These are phyloP conservation scores for Bubalus kerabau DNA, from an alignment of 2,113 vertebrate genomes.

Conservation along the genomic window DNA sequence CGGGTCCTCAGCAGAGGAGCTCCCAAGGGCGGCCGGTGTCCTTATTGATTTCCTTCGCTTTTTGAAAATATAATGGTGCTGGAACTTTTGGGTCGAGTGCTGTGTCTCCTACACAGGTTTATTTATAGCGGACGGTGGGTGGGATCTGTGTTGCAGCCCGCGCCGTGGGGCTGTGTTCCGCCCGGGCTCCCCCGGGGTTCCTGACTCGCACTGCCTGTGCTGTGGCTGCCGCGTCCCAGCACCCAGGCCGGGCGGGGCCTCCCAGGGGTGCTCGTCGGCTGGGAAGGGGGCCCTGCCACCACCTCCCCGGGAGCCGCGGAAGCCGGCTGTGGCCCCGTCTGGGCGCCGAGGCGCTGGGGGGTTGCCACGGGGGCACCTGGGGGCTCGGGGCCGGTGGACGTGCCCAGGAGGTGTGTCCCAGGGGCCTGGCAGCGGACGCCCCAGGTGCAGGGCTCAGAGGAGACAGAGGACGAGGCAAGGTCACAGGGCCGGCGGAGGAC, in stretches of 20 bases:
- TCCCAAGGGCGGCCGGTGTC: background rate
- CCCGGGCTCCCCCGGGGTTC: conserved; percentile 4
- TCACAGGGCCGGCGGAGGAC: background rate
- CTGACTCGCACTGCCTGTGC: background rate
- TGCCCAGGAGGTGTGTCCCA: background rate
- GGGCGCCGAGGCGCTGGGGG: background rate
- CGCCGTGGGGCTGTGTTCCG: conserved; percentile 40
- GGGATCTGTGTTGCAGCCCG: conserved; percentile 55
- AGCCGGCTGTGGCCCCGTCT: fast-evolving
- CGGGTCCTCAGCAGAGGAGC: background rate
- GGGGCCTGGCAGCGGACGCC: background rate
- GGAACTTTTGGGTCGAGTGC: conserved; percentile 65
- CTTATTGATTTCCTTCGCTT: conserved; percentile 3
- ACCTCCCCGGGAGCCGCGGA: background rate
- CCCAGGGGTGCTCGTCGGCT: background rate
- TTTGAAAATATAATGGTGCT: conserved; percentile 44
- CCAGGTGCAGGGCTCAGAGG: background rate
- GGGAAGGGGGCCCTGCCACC: background rate
- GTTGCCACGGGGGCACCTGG: background rate
- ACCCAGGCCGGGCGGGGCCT: background rate
- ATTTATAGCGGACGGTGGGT: conserved; percentile 79
- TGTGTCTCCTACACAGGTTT: conserved; percentile 74
- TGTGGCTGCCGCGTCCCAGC: background rate
- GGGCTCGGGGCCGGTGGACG: background rate
- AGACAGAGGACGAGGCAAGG: background rate